phyloP scores from a whole-genome alignment of 2,888 invertebrate species.

The Drosophila helvetica region DNA sequence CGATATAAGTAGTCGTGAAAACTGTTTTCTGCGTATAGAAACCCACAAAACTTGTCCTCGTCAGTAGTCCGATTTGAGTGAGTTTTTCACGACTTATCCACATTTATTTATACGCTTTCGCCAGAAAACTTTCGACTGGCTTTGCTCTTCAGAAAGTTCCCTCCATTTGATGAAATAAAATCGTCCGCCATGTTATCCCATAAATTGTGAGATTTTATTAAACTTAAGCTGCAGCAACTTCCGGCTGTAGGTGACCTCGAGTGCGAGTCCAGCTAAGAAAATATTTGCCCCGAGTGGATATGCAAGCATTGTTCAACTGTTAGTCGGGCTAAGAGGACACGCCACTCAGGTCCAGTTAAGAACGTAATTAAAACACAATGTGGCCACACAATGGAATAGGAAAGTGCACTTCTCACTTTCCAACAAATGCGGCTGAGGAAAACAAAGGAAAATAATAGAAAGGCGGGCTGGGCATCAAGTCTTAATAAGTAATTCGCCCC shows the following conservation, averaged over 20 bases:
- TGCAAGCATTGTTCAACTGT: constrained; percentile 44
- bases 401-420: constrained; percentile 68
- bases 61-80: not conserved
- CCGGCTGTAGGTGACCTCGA: not conserved
- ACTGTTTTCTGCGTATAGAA: not conserved
- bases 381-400: constrained; percentile 55
- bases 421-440: constrained; percentile 48
- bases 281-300: constrained; percentile 39
- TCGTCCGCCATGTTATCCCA: not conserved
- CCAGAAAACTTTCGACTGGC: not conserved
- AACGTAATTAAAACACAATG: constrained; percentile 72
- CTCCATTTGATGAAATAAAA: not conserved
- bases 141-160: not conserved
- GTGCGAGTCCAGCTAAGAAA: constrained; percentile 11
- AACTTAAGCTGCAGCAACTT: not conserved
- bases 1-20: no score
- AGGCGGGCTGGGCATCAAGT: constrained; percentile 38
- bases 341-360: constrained; percentile 53
- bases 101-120: not conserved
- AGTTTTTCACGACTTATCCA: not conserved
- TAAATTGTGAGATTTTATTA: not conserved
- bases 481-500: constrained; percentile 51
- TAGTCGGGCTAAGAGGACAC: constrained; percentile 52
- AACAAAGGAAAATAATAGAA: constrained; percentile 58
- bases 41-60: not conserved